A percentile compares a stretch with the other conserved stretches of the same genome.
These are phyloP conservation scores for Psettodes erumei DNA, from an alignment of 2,113 vertebrate genomes.

Conservation along the genomic window DNA sequence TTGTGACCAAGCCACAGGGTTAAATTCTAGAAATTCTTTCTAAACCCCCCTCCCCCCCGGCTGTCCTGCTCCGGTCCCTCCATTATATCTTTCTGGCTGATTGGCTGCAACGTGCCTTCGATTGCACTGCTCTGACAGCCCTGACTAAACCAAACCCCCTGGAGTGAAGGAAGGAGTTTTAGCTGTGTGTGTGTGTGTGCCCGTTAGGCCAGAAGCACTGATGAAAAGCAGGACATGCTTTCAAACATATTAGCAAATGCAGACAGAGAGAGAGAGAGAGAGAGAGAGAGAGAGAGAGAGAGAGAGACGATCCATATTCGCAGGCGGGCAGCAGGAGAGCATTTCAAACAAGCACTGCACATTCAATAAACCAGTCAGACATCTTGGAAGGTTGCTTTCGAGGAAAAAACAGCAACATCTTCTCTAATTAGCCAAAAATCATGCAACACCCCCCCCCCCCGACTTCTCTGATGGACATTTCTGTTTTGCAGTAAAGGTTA, in stretches of 20 bases:
- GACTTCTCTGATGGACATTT: not conserved
- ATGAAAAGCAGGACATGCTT: conserved; percentile 42
- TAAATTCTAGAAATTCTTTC: conserved; percentile 31
- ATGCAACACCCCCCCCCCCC: too few relatives aligned
- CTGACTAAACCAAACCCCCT: conserved; percentile 43
- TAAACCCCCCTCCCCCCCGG: conserved; percentile 23
- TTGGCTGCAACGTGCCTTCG: conserved; percentile 44
- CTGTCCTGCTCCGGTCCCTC: conserved; percentile 22
- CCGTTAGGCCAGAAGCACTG: conserved; percentile 21
- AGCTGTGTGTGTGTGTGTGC: not conserved
- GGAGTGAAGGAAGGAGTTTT: conserved; percentile 27
- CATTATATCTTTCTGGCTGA: conserved; percentile 54
- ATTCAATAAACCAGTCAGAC: conserved; percentile 39
- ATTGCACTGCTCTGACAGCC: conserved; percentile 56
- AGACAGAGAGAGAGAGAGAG: conserved; percentile 22
- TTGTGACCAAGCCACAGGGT: conserved; percentile 16
- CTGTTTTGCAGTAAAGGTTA: not conserved
- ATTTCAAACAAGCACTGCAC: conserved; percentile 1
- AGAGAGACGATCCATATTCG: conserved; percentile 15
- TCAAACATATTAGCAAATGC: conserved; percentile 52
- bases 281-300: not conserved
- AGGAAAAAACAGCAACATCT: conserved; percentile 19
- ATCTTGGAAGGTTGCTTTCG: conserved; percentile 41
- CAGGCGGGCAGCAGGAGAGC: not conserved
- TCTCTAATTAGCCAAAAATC: conserved; percentile 24